phyloP scores from a whole-genome alignment of 2,113 vertebrate genomes.

The Orycteropus afer region DNA sequence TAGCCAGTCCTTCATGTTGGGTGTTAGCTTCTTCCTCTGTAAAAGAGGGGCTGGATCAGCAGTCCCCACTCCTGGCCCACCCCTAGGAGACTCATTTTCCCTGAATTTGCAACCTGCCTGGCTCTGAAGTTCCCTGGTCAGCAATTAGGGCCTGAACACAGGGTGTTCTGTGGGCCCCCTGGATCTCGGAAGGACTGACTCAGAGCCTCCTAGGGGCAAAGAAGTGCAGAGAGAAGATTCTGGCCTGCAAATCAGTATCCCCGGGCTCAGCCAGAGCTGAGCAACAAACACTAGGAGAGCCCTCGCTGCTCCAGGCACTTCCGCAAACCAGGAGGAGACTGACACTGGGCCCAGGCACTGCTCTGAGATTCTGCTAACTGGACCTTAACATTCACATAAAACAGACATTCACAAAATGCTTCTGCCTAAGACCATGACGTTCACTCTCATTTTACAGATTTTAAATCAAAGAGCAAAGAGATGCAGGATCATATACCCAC shows the following conservation, averaged over 20 bases:
- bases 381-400: background rate
- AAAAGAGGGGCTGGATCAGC: background rate
- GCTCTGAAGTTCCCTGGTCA: background rate
- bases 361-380: background rate
- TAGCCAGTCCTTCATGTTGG: background rate
- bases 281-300: fast-evolving
- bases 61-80: background rate
- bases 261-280: background rate
- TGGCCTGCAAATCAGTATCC: background rate
- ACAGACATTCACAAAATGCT: background rate
- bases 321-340: fast-evolving
- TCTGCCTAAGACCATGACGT: background rate
- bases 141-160: background rate
- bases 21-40: background rate
- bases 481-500: background rate
- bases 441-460: background rate
- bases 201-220: background rate
- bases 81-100: background rate
- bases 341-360: fast-evolving
- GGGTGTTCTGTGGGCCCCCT: fast-evolving
- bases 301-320: background rate
- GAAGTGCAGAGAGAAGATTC: fast-evolving
- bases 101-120: background rate
- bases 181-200: background rate
- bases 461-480: constrained; percentile 21